Base-by-base conservation (phyloP, 2,797 vertebrate species). In the Pseudopleuronectes americanus region DNA sequence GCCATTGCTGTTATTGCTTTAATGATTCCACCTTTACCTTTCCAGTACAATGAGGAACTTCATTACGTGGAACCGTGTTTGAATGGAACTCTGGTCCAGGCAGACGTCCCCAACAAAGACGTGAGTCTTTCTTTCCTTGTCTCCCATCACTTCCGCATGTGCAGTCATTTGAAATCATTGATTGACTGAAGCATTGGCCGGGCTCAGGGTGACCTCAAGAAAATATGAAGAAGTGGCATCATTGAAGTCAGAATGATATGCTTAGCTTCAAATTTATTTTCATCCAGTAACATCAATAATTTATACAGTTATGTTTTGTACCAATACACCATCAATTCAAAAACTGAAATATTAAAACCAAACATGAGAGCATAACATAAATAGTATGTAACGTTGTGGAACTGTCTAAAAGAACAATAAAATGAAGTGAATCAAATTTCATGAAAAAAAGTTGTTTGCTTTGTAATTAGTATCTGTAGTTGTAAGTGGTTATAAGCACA, bases 21-120 rank as follows among this genome's bases (percentile, higher is more conserved):
- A 71, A 63, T 57, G 13, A 53, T 55, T 73, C 17, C 12, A 43
- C 69, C 58, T 79, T 21, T 85, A 3, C 82, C 82, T 26, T 82
- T 89, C 2, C 87, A 99, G 98, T 99, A 98, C 90, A 99, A 98
- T 38, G 96, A 98, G 90, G 95, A 97, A 56, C 84, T 99, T 60
- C 97, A 96, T 87, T 99, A 99, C 0, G 97, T 99, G 76, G 97
- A 99, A 71, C 95, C 97, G 0, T 99, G 98, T 76, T 87, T 99
- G 73, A 99, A 99, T 62, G 96, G 96, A 87, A 98, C 97, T 0
- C 90, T 99, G 91, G 97, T 99, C 71, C 98, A 99, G 92, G 98
- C 98, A 4, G 97, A 99, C 76, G 92, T 97, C 86, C 95, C 96
- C 83, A 99, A 99, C 93, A 99, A 99, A 94, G 96, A 98, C 92